phyloP scores from a whole-genome alignment of 2,113 vertebrate species.

The Seriola rivoliana region DNA sequence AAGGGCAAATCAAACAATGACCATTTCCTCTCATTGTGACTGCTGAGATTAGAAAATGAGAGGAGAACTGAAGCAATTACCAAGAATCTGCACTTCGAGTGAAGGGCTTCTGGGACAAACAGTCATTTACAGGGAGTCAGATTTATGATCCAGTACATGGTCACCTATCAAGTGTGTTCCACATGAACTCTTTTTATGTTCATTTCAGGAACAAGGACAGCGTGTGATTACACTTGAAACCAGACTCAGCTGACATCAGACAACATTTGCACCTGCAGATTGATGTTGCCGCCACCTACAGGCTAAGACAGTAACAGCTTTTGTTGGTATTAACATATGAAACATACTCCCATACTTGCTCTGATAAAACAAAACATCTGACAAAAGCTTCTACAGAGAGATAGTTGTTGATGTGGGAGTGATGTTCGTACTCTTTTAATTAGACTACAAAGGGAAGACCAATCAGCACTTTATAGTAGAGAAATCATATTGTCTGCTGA shows the following conservation, averaged over 20 bases:
- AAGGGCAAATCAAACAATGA: too few species aligned
- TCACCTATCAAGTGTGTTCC: background rate
- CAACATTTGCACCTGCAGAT: too few species aligned
- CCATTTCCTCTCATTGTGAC: background rate
- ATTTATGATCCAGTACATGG: slow-evolving; percentile 10
- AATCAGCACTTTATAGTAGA: too few species aligned
- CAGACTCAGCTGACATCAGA: background rate
- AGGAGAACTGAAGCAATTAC: slow-evolving; percentile 26
- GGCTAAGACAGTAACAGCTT: background rate
- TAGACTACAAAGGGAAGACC: too few species aligned
- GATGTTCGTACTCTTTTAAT: too few species aligned
- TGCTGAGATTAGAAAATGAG: background rate
- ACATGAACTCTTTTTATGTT: background rate
- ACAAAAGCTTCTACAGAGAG: too few species aligned
- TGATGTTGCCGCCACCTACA: background rate
- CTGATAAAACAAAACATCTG: too few species aligned
- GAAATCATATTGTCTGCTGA: too few species aligned
- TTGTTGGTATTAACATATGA: too few species aligned
- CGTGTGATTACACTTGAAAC: background rate
- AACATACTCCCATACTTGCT: too few species aligned
- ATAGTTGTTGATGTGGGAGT: too few species aligned
- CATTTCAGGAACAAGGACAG: slow-evolving; percentile 14
- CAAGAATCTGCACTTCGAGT: slow-evolving; percentile 17
- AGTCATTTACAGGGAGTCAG: background rate
- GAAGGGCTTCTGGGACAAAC: slow-evolving; percentile 21